These are phyloP conservation scores for Lasiurus borealis DNA, from an alignment of 2,113 vertebrate species.

Conservation along the genomic window DNA sequence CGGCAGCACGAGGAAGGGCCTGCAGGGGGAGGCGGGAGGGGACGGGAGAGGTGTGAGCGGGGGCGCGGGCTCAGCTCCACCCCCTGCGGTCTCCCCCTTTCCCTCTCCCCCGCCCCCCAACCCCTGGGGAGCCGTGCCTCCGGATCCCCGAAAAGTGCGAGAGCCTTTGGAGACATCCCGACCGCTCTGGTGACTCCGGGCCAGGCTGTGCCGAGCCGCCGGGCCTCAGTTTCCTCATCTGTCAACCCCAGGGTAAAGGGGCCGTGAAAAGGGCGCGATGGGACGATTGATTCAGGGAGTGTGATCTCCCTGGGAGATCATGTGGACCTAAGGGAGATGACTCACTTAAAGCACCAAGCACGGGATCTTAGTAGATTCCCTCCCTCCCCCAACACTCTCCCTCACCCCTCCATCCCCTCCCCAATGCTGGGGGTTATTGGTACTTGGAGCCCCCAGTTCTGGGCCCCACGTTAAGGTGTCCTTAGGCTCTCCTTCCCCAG, in stretches of 20 bases:
- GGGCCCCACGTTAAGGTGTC: not conserved
- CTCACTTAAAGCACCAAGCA: constrained; percentile 67
- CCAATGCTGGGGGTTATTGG: not conserved
- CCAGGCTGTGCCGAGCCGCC: not conserved
- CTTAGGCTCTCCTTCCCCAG: not conserved
- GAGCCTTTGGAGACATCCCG: constrained; percentile 73
- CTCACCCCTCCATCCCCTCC: no score
- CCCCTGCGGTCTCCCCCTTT: not conserved
- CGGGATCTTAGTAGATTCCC: not conserved
- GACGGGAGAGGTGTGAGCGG: constrained; percentile 54
- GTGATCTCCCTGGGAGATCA: constrained; percentile 33
- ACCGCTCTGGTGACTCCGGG: constrained; percentile 58
- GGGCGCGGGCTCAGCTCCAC: constrained; percentile 15
- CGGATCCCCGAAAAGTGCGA: not conserved
- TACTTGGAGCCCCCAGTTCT: not conserved
- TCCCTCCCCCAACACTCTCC: not conserved
- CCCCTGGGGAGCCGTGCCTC: constrained; percentile 32
- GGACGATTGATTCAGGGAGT: not conserved
- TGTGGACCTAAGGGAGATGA: constrained; percentile 54
- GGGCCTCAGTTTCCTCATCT: constrained; percentile 79
- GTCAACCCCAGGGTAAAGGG: not conserved
- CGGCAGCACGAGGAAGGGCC: constrained; percentile 97
- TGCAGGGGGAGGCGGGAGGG: constrained; percentile 82
- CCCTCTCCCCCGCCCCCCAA: no score
- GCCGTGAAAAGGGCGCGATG: not conserved